Conservation (phyloP, 2,888 invertebrate genomes). For the Drosophila kuntzei region DNA sequence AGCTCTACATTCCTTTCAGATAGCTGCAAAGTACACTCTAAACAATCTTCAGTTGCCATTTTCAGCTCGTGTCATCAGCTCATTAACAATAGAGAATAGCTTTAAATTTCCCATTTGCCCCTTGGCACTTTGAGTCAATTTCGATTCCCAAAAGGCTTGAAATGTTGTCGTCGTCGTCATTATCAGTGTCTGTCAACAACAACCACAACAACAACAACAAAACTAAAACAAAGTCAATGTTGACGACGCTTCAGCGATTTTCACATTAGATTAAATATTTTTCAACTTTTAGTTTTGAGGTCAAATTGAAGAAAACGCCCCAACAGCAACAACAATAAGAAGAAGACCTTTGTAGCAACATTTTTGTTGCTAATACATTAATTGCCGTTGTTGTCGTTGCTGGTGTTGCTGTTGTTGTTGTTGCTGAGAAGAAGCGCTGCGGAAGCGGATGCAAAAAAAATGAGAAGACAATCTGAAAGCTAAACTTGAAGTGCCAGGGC, state of each 20-base stretch:
- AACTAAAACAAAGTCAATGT: conserved; percentile 62
- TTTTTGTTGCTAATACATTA: conserved; percentile 75
- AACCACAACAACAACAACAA: conserved; percentile 32
- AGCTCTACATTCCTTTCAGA: background rate
- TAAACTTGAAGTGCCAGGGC: conserved; percentile 74
- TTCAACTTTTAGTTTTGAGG: conserved; percentile 76
- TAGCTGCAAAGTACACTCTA: background rate
- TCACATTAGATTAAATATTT: conserved; percentile 80
- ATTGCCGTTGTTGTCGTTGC: conserved; percentile 46
- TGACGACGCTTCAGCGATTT: conserved; percentile 78
- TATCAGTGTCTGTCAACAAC: conserved; percentile 48
- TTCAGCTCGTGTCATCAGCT: conserved; percentile 32
- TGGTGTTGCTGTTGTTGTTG: conserved; percentile 30
- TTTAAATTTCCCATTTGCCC: conserved; percentile 30
- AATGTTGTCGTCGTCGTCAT: conserved; percentile 44
- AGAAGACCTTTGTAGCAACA: conserved; percentile 49
- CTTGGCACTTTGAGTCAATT: conserved; percentile 36
- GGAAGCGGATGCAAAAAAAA: conserved; percentile 76
- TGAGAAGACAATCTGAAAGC: conserved; percentile 68
- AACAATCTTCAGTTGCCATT: background rate
- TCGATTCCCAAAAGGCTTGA: conserved; percentile 32
- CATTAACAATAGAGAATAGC: conserved; percentile 9
- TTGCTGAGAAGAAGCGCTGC: conserved; percentile 55
- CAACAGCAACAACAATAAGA: conserved; percentile 10
- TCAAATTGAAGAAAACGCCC: conserved; percentile 67